A percentile compares a stretch with the other conserved stretches of the same genome.
Conservation (phyloP, 1,140 invertebrate genomes). For the Bombus difficillimus region DNA sequence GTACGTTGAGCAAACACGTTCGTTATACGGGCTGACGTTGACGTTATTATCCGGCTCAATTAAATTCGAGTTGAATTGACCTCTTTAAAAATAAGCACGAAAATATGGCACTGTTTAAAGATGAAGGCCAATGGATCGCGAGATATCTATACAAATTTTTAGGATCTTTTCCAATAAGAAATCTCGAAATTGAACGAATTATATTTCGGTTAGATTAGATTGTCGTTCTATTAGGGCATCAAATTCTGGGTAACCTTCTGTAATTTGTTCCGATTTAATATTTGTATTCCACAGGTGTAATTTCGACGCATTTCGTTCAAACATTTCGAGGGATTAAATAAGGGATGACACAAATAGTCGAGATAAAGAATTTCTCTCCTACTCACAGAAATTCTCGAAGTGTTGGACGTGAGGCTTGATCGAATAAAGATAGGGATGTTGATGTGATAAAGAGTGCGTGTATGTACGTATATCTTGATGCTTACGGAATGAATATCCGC, state of each 20-base stretch:
- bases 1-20: background rate
- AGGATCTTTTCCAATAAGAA: background rate
- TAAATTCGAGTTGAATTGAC: constrained; percentile 35
- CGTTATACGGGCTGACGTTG: background rate
- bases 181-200: background rate
- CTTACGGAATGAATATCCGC: background rate
- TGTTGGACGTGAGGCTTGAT: background rate
- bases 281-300: background rate
- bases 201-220: background rate
- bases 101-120: background rate
- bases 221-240: background rate
- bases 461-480: background rate
- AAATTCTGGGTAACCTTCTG: background rate
- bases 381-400: background rate
- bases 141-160: too few relatives aligned
- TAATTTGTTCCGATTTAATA: background rate
- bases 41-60: constrained; percentile 12
- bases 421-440: background rate
- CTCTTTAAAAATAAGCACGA: background rate
- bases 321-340: background rate
- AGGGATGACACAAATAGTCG: background rate
- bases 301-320: background rate
- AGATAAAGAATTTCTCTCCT: background rate
- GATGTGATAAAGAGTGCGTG: background rate
- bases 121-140: too few relatives aligned